Evolutionary conservation across 53 echinoderm and acorn worm species (phyloP).

Genomic region (Pentamera pediparva): DNA sequence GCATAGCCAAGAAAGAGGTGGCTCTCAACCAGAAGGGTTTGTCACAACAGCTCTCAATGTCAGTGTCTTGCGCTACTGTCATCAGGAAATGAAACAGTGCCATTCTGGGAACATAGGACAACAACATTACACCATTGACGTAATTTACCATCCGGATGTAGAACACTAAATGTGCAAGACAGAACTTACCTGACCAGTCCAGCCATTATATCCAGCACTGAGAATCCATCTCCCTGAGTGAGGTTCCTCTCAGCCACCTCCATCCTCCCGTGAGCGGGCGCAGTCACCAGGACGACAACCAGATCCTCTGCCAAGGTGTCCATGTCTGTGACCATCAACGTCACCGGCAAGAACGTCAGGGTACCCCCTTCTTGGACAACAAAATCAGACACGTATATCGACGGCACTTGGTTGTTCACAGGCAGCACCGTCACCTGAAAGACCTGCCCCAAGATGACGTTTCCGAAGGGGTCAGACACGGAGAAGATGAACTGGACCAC

Average conservation of each 20-base stretch:
- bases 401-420: constrained; percentile 83
- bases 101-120: not conserved
- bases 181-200: constrained; percentile 70
- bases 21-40: no score
- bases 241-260: constrained; percentile 54
- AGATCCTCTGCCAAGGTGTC: constrained; percentile 64
- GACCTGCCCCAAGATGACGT: constrained; percentile 61
- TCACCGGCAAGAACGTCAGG: constrained; percentile 54
- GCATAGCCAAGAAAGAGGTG: no score
- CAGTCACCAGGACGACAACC: constrained; percentile 29
- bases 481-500: constrained; percentile 75
- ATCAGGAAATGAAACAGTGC: not conserved
- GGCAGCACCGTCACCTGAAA: constrained; percentile 83
- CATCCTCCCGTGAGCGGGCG: constrained; percentile 57
- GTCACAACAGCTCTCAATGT: no score
- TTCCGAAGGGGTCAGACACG: constrained; percentile 78
- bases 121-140: not conserved
- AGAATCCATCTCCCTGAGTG: constrained; percentile 55
- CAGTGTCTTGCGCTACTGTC: no score
- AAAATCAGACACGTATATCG: constrained; percentile 62
- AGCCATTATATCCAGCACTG: constrained; percentile 63
- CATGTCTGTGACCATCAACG: constrained; percentile 78
- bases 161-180: not conserved
- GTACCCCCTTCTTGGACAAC: constrained; percentile 70
- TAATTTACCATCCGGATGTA: not conserved